Percentiles rank a stretch among this genome's conserved stretches.
These are phyloP conservation scores for Holothuria leucospilota DNA, from an alignment of 53 echinoderm and acorn worm species.

Conservation along the genomic window DNA sequence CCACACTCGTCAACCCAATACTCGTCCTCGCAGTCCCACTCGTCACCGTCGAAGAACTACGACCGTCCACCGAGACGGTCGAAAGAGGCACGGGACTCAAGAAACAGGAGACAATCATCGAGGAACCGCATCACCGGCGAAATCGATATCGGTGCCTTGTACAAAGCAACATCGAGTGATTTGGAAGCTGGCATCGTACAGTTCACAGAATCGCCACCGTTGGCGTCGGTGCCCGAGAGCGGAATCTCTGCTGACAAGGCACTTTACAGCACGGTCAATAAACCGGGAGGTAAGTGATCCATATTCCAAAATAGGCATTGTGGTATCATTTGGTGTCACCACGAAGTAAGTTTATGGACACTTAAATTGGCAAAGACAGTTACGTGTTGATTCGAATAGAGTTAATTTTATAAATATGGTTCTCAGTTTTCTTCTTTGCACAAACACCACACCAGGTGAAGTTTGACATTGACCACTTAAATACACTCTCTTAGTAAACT, in stretches of 20 bases:
- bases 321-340: neutral
- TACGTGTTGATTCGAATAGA: too few species aligned
- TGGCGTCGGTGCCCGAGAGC: constrained; percentile 81
- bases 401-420: too few species aligned
- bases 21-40: constrained; percentile 48
- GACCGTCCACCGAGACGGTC: constrained; percentile 37
- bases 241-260: constrained; percentile 31
- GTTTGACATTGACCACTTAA: too few species aligned
- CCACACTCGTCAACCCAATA: constrained; percentile 53
- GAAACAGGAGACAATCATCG: constrained; percentile 40
- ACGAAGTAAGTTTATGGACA: too few species aligned
- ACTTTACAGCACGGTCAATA: constrained; percentile 28
- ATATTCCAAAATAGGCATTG: neutral
- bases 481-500: too few species aligned
- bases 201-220: constrained; percentile 83
- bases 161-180: constrained; percentile 82
- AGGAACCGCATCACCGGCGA: constrained; percentile 20
- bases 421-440: too few species aligned
- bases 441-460: too few species aligned
- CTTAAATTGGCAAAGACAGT: too few species aligned
- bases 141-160: constrained; percentile 40
- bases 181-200: constrained; percentile 84
- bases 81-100: constrained; percentile 49
- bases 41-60: constrained; percentile 51
- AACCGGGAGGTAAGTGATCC: constrained; percentile 1